phyloP scores from a whole-genome alignment of 2,888 invertebrate species.

The Philereme transversata region DNA sequence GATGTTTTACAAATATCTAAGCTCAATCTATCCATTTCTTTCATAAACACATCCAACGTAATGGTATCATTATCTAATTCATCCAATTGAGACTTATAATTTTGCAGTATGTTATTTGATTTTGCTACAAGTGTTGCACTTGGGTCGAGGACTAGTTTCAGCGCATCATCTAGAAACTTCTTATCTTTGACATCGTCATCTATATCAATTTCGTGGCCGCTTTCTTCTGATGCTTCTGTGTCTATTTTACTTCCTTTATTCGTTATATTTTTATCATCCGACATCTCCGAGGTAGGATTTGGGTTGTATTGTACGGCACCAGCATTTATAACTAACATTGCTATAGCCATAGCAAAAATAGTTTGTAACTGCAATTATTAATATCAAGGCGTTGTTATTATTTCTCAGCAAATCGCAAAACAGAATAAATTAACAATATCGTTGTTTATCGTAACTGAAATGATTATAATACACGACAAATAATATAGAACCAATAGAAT shows the following conservation, averaged over 20 bases:
- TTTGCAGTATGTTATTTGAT: conserved; percentile 56
- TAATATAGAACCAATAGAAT: too few species aligned
- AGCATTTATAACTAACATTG: conserved; percentile 49
- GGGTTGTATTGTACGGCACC: conserved; percentile 54
- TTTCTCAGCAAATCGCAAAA: neutral
- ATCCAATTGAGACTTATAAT: conserved; percentile 62
- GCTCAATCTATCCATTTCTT: conserved; percentile 74
- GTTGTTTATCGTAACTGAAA: too few species aligned
- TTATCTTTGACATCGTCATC: conserved; percentile 71
- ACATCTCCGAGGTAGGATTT: conserved; percentile 73
- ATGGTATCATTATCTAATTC: conserved; percentile 62
- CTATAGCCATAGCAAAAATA: conserved; percentile 45
- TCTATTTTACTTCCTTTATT: conserved; percentile 52
- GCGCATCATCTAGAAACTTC: conserved; percentile 70
- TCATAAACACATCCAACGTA: conserved; percentile 67
- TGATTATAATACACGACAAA: too few species aligned
- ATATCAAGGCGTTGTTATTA: conserved; percentile 1
- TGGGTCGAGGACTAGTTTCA: conserved; percentile 71
- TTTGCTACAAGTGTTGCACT: conserved; percentile 54
- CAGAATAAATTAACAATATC: too few species aligned
- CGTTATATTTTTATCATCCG: conserved; percentile 63
- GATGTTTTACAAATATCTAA: conserved; percentile 74
- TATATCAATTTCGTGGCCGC: conserved; percentile 69
- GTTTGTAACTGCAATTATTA: conserved; percentile 28
- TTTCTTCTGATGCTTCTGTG: conserved; percentile 68